Evolutionary conservation across 2,797 vertebrate species (phyloP), one percentile per base, ranked within the genome.

Genomic region (Cetoscarus ocellatus): DNA sequence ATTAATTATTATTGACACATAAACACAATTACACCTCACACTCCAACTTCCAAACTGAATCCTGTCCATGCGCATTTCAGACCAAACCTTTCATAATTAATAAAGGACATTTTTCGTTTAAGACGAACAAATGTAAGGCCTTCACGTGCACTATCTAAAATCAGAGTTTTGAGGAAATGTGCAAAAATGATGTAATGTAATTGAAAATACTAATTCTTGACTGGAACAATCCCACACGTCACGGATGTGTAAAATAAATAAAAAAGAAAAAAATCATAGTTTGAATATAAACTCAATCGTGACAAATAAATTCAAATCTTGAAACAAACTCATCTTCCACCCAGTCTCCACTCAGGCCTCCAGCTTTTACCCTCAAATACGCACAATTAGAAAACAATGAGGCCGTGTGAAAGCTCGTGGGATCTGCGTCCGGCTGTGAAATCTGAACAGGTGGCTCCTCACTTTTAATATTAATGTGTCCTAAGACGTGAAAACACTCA

Each of bases 311-410:
- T 70, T 71, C 1, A 47, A n/a, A 27, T 59, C 51, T 5, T 53
- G 36, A 66, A 76, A 68, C 17, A 67, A 14, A 38, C 34, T 38
- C 59, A 69, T 5, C 45, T 61, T 39, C 36, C 49, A 11, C 47
- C 14, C 38, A 49, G 49, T 62, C 49, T 60, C 49, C 62, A 64
- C 19, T 10, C 3, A 61, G 73, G 71, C 73, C 73, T 62, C 18
- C 57, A 77, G 66, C 56, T 75, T 89, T 91, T 82, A 85, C 64
- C 88, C 83, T 74, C 82, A 79, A 89, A 90, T 91, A 85, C 78
- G 85, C 86, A 82, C 71, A 84, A 14, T 53, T n/a, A n/a, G 35
- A 54, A 10, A 67, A 86, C 71, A 84, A 82, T 84, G 53, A 59
- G 55, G 19, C 57, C 39, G 40, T 81, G 77, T 43, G 67, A 75